Conservation (phyloP, 2,888 invertebrate species). For the Podotricha telesiphe region DNA sequence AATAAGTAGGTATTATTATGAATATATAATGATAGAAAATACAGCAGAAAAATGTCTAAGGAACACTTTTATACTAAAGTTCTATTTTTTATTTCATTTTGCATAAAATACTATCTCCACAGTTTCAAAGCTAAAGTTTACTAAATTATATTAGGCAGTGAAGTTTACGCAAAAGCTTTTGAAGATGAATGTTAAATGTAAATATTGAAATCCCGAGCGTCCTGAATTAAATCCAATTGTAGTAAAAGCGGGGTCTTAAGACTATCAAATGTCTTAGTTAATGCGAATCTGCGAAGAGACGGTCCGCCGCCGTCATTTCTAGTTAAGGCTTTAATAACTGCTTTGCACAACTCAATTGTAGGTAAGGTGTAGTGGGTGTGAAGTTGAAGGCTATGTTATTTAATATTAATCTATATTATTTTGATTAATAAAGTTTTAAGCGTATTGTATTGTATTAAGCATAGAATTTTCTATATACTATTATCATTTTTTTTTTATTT, state of each 20-base stretch:
- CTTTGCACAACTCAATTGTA: slow-evolving; percentile 28
- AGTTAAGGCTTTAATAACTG: slow-evolving; percentile 39
- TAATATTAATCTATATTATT: background rate
- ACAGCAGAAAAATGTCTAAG: no score
- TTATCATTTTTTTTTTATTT: no score
- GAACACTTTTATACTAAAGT: no score
- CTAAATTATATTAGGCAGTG: slow-evolving; percentile 18
- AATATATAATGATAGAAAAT: no score
- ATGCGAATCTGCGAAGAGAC: slow-evolving; percentile 46
- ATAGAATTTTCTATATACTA: no score
- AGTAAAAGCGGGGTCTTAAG: slow-evolving; percentile 47
- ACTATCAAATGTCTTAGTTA: slow-evolving; percentile 46
- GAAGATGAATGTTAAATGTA: slow-evolving; percentile 37
- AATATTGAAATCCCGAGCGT: slow-evolving; percentile 39
- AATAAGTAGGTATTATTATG: no score
- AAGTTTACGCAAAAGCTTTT: slow-evolving; percentile 33
- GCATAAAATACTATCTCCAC: background rate
- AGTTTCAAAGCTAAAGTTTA: slow-evolving; percentile 8
- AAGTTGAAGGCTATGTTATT: background rate
- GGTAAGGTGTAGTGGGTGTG: background rate
- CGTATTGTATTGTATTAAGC: background rate
- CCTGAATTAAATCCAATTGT: slow-evolving; percentile 49
- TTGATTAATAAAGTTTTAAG: background rate
- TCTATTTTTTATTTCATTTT: background rate
- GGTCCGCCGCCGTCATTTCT: slow-evolving; percentile 43